A percentile compares a stretch with the other conserved stretches of the same genome.
These are phyloP conservation scores for Gopherus evgoodei DNA, from an alignment of 2,113 vertebrate genomes.

Conservation along the genomic window DNA sequence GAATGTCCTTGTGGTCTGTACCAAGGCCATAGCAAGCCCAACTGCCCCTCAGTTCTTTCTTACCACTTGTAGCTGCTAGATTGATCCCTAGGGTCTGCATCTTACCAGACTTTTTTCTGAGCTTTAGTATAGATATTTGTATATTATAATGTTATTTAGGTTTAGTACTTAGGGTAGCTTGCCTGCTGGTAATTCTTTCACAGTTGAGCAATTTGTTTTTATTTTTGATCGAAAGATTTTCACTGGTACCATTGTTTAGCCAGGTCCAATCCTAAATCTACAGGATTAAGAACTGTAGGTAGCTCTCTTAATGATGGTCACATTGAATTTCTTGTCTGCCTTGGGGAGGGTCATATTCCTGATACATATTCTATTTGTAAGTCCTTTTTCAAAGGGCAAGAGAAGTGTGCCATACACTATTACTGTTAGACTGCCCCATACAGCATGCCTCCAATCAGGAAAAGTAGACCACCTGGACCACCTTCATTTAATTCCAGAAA, in stretches of 20 bases:
- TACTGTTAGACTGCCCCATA: neutral
- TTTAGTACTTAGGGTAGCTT: neutral
- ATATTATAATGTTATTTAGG: neutral
- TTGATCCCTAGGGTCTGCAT: neutral
- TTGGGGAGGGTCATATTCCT: neutral
- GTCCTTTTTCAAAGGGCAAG: neutral
- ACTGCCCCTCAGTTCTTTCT: neutral
- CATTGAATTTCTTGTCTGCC: neutral
- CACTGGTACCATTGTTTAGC: neutral
- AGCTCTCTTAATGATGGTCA: neutral
- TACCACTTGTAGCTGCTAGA: neutral
- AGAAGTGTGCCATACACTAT: neutral
- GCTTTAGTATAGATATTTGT: neutral
- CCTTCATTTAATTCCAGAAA: neutral
- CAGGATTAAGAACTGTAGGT: neutral
- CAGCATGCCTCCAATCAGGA: neutral
- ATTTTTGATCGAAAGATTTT: neutral
- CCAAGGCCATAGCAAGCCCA: neutral
- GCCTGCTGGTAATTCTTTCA: neutral
- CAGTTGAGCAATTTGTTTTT: neutral
- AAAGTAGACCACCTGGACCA: neutral
- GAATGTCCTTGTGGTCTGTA: neutral
- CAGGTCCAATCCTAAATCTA: neutral
- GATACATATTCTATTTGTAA: neutral
- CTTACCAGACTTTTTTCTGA: neutral